Base-by-base conservation (phyloP, 2,113 vertebrate species). In the Rana temporaria region DNA sequence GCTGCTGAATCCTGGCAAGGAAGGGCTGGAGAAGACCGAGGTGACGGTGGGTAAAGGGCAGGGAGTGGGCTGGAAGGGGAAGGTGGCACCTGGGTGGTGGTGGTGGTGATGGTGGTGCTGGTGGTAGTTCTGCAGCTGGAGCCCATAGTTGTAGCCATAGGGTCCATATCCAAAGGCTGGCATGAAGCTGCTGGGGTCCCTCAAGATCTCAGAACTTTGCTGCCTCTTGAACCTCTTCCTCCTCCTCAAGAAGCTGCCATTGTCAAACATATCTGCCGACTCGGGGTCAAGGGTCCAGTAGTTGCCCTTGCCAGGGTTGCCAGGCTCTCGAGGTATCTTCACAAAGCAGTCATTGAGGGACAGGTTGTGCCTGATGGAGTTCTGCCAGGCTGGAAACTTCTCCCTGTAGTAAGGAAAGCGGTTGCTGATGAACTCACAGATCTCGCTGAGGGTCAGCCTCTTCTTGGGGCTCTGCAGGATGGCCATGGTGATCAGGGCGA, bases 391-490 rank as follows among this genome's bases (percentile, higher is more conserved):
- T 0, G 96, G 96, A 88, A 98, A 97, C 89, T 98, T 98, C 90
- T 98, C 96, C 82, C 96, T 89, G 90, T 98, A 98, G 90, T 98
- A 98, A 0, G 96, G 96, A 90, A 98, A 98, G 90, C 95, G 94
- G 85, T 93, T 95, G 90, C 96, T 98, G 92, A 99, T 99, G 87
- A 98, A 98, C 90, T 98, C 96, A 86, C 97, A 99, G 93, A 99
- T 99, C 91, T 97, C 97, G 66, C 97, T 98, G 63, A 99, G 94
- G 20, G 97, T 99, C 70, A 99, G 93, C 0, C 95, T 91, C 82
- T 98, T 98, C 90, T 99, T 97, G 84, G 97, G 96, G 89, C 96
- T 98, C 92, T 99, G 97, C 86, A 98, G 93, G 88, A 99, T 97
- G 85, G 97, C 92, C 97, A 98, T 98, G 84, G 97, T 98, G 92